Conservation (phyloP, 2,113 vertebrate genomes). For the Taurulus bubalis region DNA sequence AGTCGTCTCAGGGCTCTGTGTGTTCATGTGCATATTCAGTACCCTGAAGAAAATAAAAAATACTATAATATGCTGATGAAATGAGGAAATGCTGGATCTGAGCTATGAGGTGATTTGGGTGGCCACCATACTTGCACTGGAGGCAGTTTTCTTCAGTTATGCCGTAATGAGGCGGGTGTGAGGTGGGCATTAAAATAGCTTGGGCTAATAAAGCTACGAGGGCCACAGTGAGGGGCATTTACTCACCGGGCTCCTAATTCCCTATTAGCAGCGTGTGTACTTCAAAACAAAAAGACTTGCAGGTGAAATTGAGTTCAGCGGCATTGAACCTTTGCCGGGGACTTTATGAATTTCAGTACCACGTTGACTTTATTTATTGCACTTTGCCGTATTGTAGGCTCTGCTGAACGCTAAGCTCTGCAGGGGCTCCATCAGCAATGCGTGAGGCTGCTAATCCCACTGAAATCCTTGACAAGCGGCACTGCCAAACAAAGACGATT, state of each 20-base stretch:
- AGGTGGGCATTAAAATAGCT: constrained; percentile 81
- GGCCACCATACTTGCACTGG: constrained; percentile 13
- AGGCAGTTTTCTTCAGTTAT: constrained; percentile 46
- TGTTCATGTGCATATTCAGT: not conserved
- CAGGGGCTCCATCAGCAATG: constrained; percentile 37
- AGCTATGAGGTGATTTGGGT: constrained; percentile 35
- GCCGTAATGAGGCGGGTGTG: constrained; percentile 67
- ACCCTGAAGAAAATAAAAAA: constrained; percentile 24
- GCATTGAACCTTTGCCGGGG: not conserved
- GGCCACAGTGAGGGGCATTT: constrained; percentile 60
- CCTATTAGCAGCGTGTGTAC: constrained; percentile 36
- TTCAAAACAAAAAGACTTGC: constrained; percentile 39
- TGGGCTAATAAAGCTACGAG: constrained; percentile 74
- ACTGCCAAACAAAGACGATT: constrained; percentile 45
- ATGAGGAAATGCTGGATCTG: constrained; percentile 10
- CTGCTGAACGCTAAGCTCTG: constrained; percentile 33
- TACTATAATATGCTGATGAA: constrained; percentile 10
- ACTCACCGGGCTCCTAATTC: constrained; percentile 60
- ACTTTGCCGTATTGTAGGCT: constrained; percentile 3
- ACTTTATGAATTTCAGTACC: constrained; percentile 12
- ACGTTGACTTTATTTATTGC: constrained; percentile 30
- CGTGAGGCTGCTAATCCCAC: constrained; percentile 41
- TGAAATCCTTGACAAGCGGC: constrained; percentile 37
- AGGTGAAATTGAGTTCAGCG: constrained; percentile 22
- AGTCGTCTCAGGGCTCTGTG: not conserved